phyloP scores from a whole-genome alignment of 2,113 vertebrate genomes.

The Talpa occidentalis region DNA sequence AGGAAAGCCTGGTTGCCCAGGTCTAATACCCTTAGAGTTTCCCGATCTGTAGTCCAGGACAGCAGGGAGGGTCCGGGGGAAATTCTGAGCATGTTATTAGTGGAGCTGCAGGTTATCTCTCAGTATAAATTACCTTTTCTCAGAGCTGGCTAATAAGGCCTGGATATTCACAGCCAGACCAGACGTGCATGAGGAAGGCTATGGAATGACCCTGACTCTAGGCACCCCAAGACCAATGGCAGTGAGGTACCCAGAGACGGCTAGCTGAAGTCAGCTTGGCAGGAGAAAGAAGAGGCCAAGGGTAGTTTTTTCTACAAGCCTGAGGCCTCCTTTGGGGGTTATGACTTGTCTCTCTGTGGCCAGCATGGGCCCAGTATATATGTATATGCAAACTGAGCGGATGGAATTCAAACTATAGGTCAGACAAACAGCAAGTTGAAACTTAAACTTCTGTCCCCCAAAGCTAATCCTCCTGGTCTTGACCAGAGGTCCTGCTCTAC shows the following conservation, averaged over 20 bases:
- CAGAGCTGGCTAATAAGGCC: background rate
- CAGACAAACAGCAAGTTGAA: background rate
- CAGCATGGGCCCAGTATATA: background rate
- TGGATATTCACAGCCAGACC: background rate
- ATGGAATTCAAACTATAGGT: background rate
- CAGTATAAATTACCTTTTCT: background rate
- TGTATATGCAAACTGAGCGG: rapidly evolving
- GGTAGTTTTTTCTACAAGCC: background rate
- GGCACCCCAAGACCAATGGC: background rate
- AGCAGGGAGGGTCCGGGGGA: background rate
- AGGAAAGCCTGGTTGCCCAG: background rate
- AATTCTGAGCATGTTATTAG: background rate
- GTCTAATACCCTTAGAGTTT: too few species aligned
- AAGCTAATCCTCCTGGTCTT: background rate
- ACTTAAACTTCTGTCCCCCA: background rate
- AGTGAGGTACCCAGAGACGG: background rate
- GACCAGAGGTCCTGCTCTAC: rapidly evolving
- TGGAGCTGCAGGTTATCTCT: background rate
- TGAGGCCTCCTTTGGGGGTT: rapidly evolving
- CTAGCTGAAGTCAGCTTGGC: background rate
- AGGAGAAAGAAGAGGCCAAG: background rate
- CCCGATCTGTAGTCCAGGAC: background rate
- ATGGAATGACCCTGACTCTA: too few species aligned
- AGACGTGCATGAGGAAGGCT: background rate
- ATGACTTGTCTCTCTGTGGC: background rate